These are phyloP conservation scores for Ophion ellenae DNA, from an alignment of 2,888 invertebrate genomes.

Conservation along the genomic window DNA sequence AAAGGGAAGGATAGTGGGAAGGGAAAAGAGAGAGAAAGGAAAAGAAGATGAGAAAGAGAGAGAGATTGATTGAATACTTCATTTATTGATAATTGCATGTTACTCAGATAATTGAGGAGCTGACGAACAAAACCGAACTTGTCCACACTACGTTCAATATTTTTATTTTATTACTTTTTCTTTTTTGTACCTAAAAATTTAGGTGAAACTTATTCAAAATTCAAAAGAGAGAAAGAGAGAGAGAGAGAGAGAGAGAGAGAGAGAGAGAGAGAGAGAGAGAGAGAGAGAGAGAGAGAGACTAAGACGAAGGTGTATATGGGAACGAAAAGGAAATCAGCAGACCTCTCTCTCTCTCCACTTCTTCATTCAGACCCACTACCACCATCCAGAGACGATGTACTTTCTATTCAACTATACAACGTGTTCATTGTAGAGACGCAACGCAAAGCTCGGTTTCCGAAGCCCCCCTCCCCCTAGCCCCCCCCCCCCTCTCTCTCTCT, in stretches of 20 bases:
- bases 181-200: too few species aligned
- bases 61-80: neutral
- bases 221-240: neutral
- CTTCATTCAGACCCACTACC: conserved; percentile 60
- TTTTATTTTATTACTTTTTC: too few species aligned
- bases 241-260: conserved; percentile 9
- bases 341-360: conserved; percentile 55
- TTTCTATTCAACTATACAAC: conserved; percentile 45
- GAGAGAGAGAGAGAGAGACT: conserved; percentile 16
- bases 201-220: too few species aligned
- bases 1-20: too few species aligned
- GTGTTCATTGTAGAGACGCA: conserved; percentile 46
- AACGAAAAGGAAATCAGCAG: conserved; percentile 53
- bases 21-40: conserved; percentile 10
- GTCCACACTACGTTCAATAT: too few species aligned
- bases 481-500: conserved; percentile 34
- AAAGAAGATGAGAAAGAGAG: conserved; percentile 17
- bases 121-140: too few species aligned
- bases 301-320: conserved; percentile 22
- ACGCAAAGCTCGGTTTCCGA: conserved; percentile 60
- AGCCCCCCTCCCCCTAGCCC: conserved; percentile 42
- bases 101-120: neutral
- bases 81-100: neutral
- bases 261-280: conserved; percentile 6
- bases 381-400: conserved; percentile 52